A percentile compares a stretch with the other conserved stretches of the same genome.
Conservation (phyloP, 2,797 vertebrate genomes). For the Sarcophilus harrisii region DNA sequence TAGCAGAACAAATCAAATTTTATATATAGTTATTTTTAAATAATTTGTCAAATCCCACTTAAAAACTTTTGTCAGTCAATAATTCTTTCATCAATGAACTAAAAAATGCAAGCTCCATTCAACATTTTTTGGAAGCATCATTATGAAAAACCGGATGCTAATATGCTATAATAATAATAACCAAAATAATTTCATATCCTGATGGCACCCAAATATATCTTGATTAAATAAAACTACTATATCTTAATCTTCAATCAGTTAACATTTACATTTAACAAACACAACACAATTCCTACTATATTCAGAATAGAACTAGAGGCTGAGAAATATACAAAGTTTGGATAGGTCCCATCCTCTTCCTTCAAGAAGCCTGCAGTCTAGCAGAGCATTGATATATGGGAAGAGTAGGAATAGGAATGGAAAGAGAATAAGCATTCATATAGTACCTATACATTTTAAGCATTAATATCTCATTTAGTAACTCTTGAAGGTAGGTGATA, state of each 20-base stretch:
- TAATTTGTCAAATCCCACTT: background rate
- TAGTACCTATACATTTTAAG: background rate
- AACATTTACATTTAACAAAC: background rate
- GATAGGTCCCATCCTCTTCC: background rate
- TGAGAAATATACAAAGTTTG: background rate
- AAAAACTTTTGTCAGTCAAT: conserved; percentile 15
- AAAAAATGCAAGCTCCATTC: conserved; percentile 1
- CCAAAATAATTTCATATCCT: background rate
- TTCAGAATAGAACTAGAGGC: background rate
- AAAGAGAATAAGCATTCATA: background rate
- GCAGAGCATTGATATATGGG: too few relatives aligned
- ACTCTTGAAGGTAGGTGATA: background rate
- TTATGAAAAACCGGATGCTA: conserved; percentile 14
- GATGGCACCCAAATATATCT: background rate
- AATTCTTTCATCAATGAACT: conserved; percentile 11
- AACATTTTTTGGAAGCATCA: conserved; percentile 42
- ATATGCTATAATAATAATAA: conserved; percentile 9
- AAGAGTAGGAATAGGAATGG: too few relatives aligned
- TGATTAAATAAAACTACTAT: background rate
- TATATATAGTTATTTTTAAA: conserved; percentile 31
- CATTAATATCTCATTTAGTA: too few relatives aligned
- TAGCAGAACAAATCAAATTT: background rate
- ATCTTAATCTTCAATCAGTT: background rate
- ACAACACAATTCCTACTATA: background rate
- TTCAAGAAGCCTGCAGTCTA: background rate